Evolutionary conservation across 2,888 invertebrate species (phyloP), one percentile per base, ranked within the genome.

Genomic region (Corbicula japonica): DNA sequence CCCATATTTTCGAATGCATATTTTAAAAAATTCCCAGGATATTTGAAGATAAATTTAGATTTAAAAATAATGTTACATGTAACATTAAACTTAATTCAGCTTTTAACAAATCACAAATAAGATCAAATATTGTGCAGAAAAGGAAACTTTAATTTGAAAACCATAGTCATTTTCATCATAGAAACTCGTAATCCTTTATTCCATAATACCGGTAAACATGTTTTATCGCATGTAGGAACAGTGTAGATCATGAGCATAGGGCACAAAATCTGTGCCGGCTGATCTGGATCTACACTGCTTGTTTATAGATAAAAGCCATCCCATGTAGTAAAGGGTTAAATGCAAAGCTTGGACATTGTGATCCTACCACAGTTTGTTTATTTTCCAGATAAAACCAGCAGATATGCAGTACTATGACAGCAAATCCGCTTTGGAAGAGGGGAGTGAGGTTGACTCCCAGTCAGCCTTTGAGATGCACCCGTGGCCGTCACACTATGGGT

Each of bases 381-480:
- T 41, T 41, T 66, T 66, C 41, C 48, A 58, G 56, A 28, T 44
- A 35, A 46, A 65, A 26, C 35, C 28, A 50, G 12, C 23, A 56
- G 70, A 30, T 28, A 83, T 83, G 83, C 76, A 81, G 62, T 80
- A 83, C 73, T 76, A 83, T 65, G 77, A 79, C 72, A 75, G 72
- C 30, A 75, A 80, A 44, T 77, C 76, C 44, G 83, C 86, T 72
- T 84, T 85, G 63, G 87, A 88, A 66, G 85, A 84, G 60, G 85
- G 85, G 69, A 86, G 85, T 38, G 86, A 87, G 48, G 82, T 85
- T 0, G 90, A 88, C 66, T 85, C 86, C 21, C 86, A 87, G 46
- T 87, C 87, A 18, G 86, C 87, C 48, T 81, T 85, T 65, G 87
- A 87, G 76, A 87, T 90, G 86, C 86, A 83, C 35, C 87, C 87